phyloP scores from a whole-genome alignment of 1,140 invertebrate genomes.

The Drosophila insularis region DNA sequence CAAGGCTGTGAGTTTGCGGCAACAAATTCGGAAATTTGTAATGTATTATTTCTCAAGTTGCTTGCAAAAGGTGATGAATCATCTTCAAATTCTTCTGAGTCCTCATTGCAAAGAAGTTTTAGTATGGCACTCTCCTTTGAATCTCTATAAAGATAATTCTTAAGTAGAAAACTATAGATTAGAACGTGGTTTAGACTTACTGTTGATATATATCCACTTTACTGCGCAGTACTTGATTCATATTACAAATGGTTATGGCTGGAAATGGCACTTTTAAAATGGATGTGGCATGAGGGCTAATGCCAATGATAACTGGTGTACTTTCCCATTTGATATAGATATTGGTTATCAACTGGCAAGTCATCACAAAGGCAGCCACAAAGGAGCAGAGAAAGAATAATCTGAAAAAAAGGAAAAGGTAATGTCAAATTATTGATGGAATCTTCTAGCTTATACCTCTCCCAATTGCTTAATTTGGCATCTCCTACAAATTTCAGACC shows the following conservation, averaged over 20 bases:
- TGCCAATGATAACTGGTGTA: constrained; percentile 89
- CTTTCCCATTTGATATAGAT: constrained; percentile 88
- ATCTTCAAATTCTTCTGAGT: constrained; percentile 1
- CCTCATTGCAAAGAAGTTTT: constrained; percentile 50
- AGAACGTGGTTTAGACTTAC: constrained; percentile 26
- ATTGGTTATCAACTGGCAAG: constrained; percentile 87
- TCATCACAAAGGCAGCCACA: constrained; percentile 85
- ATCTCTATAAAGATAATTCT: constrained; percentile 26
- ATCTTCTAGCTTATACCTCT: constrained; percentile 84
- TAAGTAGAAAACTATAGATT: background rate
- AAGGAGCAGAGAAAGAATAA: constrained; percentile 84
- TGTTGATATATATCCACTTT: constrained; percentile 56
- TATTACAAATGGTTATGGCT: constrained; percentile 90
- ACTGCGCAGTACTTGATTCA: constrained; percentile 88
- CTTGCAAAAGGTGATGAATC: constrained; percentile 3
- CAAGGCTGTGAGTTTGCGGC: constrained; percentile 85
- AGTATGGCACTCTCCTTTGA: constrained; percentile 51
- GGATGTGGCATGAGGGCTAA: constrained; percentile 86
- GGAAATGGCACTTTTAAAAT: constrained; percentile 89
- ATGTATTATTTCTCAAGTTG: constrained; percentile 38
- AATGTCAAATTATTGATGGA: background rate
- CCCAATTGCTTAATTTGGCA: constrained; percentile 85
- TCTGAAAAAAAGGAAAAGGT: constrained; percentile 22
- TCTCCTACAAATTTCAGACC: constrained; percentile 90
- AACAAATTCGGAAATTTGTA: constrained; percentile 60